Percentiles rank a stretch among this genome's conserved stretches.
Conservation (phyloP, 2,888 invertebrate genomes). For the Taenaris catops region DNA sequence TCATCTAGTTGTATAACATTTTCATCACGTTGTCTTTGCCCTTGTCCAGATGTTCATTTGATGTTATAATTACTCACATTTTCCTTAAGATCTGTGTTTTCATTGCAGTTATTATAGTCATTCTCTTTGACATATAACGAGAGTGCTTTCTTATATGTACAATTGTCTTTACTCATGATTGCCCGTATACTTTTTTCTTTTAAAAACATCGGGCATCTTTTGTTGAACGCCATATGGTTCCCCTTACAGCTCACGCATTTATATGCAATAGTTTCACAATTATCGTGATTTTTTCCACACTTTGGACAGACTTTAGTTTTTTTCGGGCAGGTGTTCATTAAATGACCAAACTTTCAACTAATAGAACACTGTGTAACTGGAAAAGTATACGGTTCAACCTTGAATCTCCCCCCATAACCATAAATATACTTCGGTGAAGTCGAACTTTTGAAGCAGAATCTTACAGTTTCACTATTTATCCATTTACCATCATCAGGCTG, state of each 20-base stretch:
- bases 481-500: slow-evolving; percentile 1
- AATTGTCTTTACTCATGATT: slow-evolving; percentile 24
- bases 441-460: slow-evolving; percentile 18
- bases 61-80: too few species aligned
- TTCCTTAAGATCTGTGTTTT: too few species aligned
- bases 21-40: too few species aligned
- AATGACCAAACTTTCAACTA: slow-evolving; percentile 20
- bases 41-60: too few species aligned
- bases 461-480: slow-evolving; percentile 13
- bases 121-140: neutral
- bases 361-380: slow-evolving; percentile 22
- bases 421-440: slow-evolving; percentile 16
- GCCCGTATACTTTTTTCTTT: slow-evolving; percentile 24
- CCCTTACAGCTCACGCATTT: slow-evolving; percentile 23
- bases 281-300: slow-evolving; percentile 16
- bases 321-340: slow-evolving; percentile 12
- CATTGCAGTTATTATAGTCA: too few species aligned
- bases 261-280: slow-evolving; percentile 17
- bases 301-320: slow-evolving; percentile 20
- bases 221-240: slow-evolving; percentile 20
- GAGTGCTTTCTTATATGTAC: slow-evolving; percentile 21
- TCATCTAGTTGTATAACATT: too few species aligned
- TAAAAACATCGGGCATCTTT: slow-evolving; percentile 18
- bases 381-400: slow-evolving; percentile 19
- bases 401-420: slow-evolving; percentile 10